Evolutionary conservation across 2,797 vertebrate species (phyloP).

Genomic region (Sebastes trivittatus): DNA sequence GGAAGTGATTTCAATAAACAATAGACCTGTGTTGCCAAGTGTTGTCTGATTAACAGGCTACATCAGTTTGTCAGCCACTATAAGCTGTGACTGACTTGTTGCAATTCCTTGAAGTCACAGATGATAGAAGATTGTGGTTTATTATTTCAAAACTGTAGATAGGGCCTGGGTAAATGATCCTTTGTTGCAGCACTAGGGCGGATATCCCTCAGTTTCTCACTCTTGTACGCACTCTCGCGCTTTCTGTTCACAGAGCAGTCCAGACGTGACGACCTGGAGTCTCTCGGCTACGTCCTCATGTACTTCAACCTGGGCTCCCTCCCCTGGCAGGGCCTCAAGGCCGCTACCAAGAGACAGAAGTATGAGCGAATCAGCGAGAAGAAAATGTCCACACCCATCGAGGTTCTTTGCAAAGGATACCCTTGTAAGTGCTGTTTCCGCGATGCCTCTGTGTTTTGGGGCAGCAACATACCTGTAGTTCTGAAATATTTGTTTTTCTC

Average conservation of each 20-base stretch:
- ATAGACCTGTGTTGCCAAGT: neutral
- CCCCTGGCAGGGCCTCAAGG: conserved; percentile 99
- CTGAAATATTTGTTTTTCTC: conserved; percentile 48
- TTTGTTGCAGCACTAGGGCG: neutral
- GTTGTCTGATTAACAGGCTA: neutral
- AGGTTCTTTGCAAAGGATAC: conserved; percentile 99
- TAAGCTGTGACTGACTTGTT: neutral
- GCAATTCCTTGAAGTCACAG: neutral
- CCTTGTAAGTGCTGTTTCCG: conserved; percentile 91
- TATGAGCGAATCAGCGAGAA: conserved; percentile 99
- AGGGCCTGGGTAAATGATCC: neutral
- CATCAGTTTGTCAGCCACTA: neutral
- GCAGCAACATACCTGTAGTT: conserved; percentile 7
- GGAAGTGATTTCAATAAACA: neutral
- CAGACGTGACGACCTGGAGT: conserved; percentile 97
- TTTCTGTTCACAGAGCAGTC: conserved; percentile 89
- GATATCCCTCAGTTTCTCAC: neutral
- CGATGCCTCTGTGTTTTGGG: conserved; percentile 16
- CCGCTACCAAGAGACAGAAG: conserved; percentile 98
- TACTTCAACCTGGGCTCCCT: conserved; percentile 99
- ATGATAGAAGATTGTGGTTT: neutral
- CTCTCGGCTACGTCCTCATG: conserved; percentile 98
- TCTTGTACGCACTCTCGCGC: neutral
- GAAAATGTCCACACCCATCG: conserved; percentile 99
- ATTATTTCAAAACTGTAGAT: neutral